Evolutionary conservation across 2,113 vertebrate species (phyloP), one percentile per base, ranked within the genome.

Genomic region (Chionis minor): DNA sequence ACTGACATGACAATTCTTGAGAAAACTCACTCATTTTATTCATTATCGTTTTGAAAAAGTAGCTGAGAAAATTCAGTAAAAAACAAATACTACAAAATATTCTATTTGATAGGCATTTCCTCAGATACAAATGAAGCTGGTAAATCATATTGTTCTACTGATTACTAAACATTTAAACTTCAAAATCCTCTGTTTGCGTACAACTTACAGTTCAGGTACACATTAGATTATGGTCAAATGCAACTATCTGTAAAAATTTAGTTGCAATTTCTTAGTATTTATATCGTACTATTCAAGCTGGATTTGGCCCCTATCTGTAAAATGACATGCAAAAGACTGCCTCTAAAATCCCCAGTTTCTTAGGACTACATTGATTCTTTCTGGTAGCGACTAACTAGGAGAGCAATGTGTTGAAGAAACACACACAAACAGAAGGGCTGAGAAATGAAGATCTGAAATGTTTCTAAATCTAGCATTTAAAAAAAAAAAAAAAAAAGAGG

Each of bases 311-410:
- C 8, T 33, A 6, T 28, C 20, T 56, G 8, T 49, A 65, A 61
- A 32, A 35, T 8, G 3, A 26, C 23, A 52, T 6, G 17, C 23
- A 61, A 33, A 58, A 84, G 4, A 22, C 1, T 1, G 4, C 4
- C 3, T 9, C 4, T 2, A 5, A 87, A 70, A 22, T 6, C 23
- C 3, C 12, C 3, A 33, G 9, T 54, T 89, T 14, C 21, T 20
- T 32, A 35, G 10, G 16, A 62, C 10, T 56, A 56, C 13, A 19
- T 1, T 21, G 21, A n/a, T 40, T 69, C 5, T 55, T 62, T 55
- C 38, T 47, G 40, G 23, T 0, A 19, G 18, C 45, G 38, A 59
- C 19, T 32, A 27, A 52, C 5, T 59, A 74, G 17, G 13, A 85
- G 21, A 70, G 6, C 16, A 69, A 5, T 9, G 40, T 59, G 4